Evolutionary conservation across 2,888 invertebrate genomes (phyloP), one percentile per base, ranked within the genome.

Genomic region (Drosophila atroscutellata): DNA sequence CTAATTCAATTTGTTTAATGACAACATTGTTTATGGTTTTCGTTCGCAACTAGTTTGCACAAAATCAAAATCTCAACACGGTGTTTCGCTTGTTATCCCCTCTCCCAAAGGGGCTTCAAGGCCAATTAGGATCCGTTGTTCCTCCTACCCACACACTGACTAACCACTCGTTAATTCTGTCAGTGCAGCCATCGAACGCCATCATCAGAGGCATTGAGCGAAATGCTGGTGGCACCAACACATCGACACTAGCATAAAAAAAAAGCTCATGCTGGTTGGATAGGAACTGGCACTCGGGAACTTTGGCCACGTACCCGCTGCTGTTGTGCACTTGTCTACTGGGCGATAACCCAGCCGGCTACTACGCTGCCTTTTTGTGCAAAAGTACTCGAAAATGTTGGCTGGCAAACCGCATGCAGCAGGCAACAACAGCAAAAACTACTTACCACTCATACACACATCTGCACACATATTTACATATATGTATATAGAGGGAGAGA

Each of bases 381-480:
- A 89, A 87, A 87, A 86, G 89, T 87, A 87, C 89, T 84, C 82
- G 75, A 78, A 89, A 87, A 80, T 82, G 85, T 80, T 79, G 80
- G 86, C 69, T 72, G 86, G 76, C 71, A 61, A 67, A 70, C 83
- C 83, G 69, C 81, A 80, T 86, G 66, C 75, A 30, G 26, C 36
- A 50, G 36, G 28, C 59, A 83, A 74, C 84, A 86, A 75, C 85
- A 80, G 85, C 78, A 78, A 78, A 82, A 89, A 87, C 85, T 85
- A 87, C 86, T 89, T 87, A 87, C 85, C 72, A 87, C 75, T 80
- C 80, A 66, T 52, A 57, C 59, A 57, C 51, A 26, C 39, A 67
- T 26, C 24, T 36, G 24, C 37, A 45, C 26, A 32, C 54, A 37
- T 20, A 65, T 28, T 56, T 30, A 34, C 30, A 61, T 32, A 52